These are phyloP conservation scores for Scolopax bukidnonensis DNA, from an alignment of 2,797 vertebrate species.

Conservation along the genomic window DNA sequence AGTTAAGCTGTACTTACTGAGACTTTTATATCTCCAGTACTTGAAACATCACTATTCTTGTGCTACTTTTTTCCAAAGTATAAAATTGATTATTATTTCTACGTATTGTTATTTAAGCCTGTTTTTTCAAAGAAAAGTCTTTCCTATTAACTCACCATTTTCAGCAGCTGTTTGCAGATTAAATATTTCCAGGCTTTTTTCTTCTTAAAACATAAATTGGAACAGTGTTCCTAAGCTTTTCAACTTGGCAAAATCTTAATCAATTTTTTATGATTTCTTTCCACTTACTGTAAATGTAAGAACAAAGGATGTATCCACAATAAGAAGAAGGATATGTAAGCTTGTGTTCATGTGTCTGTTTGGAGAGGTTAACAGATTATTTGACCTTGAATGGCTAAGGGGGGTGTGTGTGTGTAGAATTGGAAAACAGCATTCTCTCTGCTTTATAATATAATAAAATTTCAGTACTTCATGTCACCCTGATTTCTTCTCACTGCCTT, in stretches of 20 bases:
- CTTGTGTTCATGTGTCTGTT: neutral
- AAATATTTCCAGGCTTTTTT: neutral
- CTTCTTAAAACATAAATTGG: neutral
- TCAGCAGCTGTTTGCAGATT: neutral
- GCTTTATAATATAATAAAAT: slow-evolving; percentile 26
- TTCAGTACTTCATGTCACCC: neutral
- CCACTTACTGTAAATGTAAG: neutral
- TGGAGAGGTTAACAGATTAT: slow-evolving; percentile 20
- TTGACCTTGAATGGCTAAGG: slow-evolving; percentile 7
- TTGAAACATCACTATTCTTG: slow-evolving; percentile 4
- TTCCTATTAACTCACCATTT: neutral
- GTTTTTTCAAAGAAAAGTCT: neutral
- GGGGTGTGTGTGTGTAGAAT: neutral
- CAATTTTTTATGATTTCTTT: slow-evolving; percentile 27
- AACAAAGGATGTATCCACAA: neutral
- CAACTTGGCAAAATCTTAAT: neutral
- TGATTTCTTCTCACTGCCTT: slow-evolving; percentile 19
- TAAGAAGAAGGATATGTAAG: neutral
- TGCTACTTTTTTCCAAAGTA: neutral
- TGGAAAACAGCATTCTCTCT: neutral
- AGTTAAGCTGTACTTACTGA: neutral
- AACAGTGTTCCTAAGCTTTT: neutral
- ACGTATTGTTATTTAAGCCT: neutral
- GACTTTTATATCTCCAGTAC: neutral
- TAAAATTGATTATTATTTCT: neutral